These are phyloP conservation scores for Polypterus senegalus DNA, from an alignment of 2,113 vertebrate genomes.

Conservation along the genomic window DNA sequence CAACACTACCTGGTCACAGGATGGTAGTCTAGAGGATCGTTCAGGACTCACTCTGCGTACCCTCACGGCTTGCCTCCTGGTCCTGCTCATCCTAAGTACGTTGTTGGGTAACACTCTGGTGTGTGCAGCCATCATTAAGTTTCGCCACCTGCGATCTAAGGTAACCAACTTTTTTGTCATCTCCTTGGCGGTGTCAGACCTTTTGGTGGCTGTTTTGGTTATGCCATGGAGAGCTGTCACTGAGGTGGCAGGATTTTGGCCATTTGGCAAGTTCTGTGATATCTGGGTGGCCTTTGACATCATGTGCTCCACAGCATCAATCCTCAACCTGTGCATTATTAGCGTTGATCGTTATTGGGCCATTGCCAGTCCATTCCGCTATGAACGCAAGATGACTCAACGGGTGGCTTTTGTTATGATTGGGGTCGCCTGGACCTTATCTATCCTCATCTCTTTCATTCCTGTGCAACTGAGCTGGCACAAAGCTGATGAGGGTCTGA, in stretches of 20 bases:
- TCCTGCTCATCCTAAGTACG: slow-evolving; percentile 2
- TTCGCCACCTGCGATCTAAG: slow-evolving; percentile 4
- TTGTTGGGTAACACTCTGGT: slow-evolving; percentile 3
- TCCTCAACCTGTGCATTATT: slow-evolving; percentile 5
- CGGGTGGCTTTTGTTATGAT: slow-evolving; percentile 4
- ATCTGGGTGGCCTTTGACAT: slow-evolving; percentile 2
- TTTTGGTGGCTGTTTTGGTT: background rate
- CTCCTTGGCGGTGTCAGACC: slow-evolving; percentile 1
- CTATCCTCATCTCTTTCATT: slow-evolving; percentile 1
- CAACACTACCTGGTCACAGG: background rate
- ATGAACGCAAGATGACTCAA: slow-evolving; percentile 1
- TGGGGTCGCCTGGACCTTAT: background rate
- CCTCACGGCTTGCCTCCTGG: background rate
- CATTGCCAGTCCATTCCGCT: slow-evolving; percentile 4
- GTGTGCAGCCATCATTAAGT: slow-evolving; percentile 1
- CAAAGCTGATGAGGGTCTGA: background rate
- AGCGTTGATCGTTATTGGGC: slow-evolving; percentile 4
- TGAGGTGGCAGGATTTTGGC: slow-evolving; percentile 3
- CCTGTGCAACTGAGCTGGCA: slow-evolving; percentile 6
- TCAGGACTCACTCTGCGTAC: background rate
- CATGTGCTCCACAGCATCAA: slow-evolving; percentile 7
- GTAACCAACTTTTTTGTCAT: slow-evolving; percentile 4
- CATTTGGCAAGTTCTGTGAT: slow-evolving; percentile 1
- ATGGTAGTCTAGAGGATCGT: background rate
- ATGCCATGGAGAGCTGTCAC: slow-evolving; percentile 5